phyloP scores from a whole-genome alignment of 1,140 invertebrate genomes.

The Mya arenaria region DNA sequence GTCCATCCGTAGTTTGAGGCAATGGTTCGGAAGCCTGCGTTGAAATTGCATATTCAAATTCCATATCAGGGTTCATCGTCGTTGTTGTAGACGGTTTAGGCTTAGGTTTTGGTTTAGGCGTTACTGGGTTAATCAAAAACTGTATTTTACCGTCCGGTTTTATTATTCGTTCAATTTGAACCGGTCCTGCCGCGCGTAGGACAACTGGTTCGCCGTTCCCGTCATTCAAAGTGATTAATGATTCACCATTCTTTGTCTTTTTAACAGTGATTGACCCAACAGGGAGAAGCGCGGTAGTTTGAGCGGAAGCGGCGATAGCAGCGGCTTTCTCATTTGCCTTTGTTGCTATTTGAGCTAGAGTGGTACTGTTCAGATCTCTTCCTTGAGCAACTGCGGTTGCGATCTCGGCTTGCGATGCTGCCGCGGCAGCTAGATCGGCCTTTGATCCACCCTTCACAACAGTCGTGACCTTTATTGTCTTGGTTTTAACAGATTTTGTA shows the following conservation, averaged over 20 bases:
- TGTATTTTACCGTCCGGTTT: constrained; percentile 46
- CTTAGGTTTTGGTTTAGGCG: background rate
- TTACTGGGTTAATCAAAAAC: constrained; percentile 47
- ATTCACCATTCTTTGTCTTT: constrained; percentile 30
- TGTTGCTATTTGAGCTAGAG: background rate
- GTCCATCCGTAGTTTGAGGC: background rate
- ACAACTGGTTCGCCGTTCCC: constrained; percentile 44
- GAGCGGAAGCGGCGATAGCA: background rate
- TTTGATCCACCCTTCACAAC: constrained; percentile 28
- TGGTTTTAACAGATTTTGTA: constrained; percentile 50
- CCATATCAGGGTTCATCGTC: background rate
- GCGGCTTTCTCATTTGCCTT: background rate
- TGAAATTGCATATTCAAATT: background rate
- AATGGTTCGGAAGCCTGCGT: background rate
- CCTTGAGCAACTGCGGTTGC: constrained; percentile 37
- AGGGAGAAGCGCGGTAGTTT: background rate
- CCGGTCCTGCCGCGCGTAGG: constrained; percentile 32
- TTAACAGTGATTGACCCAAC: constrained; percentile 43
- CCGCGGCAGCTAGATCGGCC: constrained; percentile 32
- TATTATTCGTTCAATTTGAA: constrained; percentile 42
- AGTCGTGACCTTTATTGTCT: constrained; percentile 41
- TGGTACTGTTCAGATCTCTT: constrained; percentile 1
- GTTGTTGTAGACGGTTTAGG: background rate
- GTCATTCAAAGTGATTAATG: constrained; percentile 42
- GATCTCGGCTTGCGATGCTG: constrained; percentile 37